phyloP scores from a whole-genome alignment of 2,888 invertebrate species.

The Conchocele bisecta region DNA sequence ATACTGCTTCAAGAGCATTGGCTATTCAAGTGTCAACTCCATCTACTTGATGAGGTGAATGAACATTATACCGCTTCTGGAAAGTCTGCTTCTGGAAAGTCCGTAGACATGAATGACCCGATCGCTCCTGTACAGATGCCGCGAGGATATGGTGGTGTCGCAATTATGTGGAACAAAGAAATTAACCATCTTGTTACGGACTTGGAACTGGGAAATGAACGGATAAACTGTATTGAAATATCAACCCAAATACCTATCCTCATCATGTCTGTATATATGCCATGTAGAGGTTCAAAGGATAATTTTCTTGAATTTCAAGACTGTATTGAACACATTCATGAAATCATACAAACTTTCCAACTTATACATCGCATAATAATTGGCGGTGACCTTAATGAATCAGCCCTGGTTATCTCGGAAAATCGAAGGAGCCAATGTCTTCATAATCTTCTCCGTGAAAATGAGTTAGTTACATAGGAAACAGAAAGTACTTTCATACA shows the following conservation, averaged over 20 bases:
- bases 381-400: constrained; percentile 21
- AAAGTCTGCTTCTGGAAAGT: constrained; percentile 10
- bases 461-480: background rate
- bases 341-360: constrained; percentile 1
- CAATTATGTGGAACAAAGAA: constrained; percentile 23
- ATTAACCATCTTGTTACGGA: constrained; percentile 16
- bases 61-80: background rate
- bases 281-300: constrained; percentile 8
- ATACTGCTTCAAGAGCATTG: constrained; percentile 24
- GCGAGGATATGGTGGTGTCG: constrained; percentile 23
- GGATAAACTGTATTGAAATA: constrained; percentile 22
- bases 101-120: constrained; percentile 9
- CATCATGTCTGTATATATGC: constrained; percentile 15
- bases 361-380: constrained; percentile 17
- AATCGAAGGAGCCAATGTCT: background rate
- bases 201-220: constrained; percentile 1
- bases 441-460: constrained; percentile 9
- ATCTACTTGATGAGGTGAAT: constrained; percentile 2
- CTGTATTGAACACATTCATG: constrained; percentile 15
- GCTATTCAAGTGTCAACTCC: constrained; percentile 9
- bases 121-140: constrained; percentile 16
- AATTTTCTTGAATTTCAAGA: background rate
- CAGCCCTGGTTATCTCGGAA: background rate
- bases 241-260: background rate
- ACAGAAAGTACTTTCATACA: constrained; percentile 14